Conservation (phyloP, 2,797 vertebrate genomes). For the Sandelia bainsii region DNA sequence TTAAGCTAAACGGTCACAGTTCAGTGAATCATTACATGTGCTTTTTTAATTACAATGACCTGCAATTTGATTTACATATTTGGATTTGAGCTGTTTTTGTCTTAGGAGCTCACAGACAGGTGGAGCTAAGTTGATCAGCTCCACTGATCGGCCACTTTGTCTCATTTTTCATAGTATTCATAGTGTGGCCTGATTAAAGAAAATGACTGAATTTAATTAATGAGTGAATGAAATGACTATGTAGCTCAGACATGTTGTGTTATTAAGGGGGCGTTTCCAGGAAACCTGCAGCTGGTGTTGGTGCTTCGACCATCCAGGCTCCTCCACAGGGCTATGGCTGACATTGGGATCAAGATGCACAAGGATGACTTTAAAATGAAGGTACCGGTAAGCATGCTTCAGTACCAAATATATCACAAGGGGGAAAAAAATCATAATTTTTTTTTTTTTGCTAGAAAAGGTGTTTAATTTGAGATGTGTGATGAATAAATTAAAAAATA, state of each 20-base stretch:
- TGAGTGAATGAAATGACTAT: too few species aligned
- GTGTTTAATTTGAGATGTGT: too few species aligned
- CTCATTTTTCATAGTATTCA: too few species aligned
- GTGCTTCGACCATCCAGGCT: constrained; percentile 92
- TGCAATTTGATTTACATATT: too few species aligned
- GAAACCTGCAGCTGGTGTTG: constrained; percentile 93
- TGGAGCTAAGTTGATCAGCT: background rate
- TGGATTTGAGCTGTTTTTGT: too few species aligned
- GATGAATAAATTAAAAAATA: too few species aligned
- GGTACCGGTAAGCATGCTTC: constrained; percentile 91
- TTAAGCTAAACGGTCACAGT: too few species aligned
- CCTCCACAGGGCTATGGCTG: constrained; percentile 92
- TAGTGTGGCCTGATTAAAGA: background rate
- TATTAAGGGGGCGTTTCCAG: constrained; percentile 92
- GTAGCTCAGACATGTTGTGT: constrained; percentile 13
- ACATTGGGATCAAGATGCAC: constrained; percentile 93
- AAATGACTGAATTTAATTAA: too few species aligned
- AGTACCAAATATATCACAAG: constrained; percentile 32
- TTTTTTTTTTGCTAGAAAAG: too few species aligned
- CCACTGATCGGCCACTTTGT: background rate
- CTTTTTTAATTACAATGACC: too few species aligned
- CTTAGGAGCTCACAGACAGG: background rate
- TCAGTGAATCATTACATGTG: too few species aligned
- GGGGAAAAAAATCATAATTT: background rate
- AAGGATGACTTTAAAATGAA: constrained; percentile 98